phyloP scores from a whole-genome alignment of 2,888 invertebrate species.

The Cosmia pyralina region DNA sequence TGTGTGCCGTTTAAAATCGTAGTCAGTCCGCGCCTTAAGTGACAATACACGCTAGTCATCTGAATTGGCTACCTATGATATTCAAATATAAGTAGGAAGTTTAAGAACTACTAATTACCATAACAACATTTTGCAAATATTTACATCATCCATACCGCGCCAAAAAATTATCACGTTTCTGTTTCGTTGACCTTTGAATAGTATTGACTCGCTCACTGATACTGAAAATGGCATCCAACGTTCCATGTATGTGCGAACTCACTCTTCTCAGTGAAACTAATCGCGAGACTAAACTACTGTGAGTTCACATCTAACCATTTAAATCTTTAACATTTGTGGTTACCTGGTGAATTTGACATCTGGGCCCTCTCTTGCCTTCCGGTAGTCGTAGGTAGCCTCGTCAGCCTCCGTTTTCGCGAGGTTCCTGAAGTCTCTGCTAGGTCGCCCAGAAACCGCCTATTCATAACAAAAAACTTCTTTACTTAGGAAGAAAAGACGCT shows the following conservation, averaged over 20 bases:
- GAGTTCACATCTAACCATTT: not conserved
- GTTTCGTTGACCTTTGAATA: not conserved
- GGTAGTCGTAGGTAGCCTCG: not conserved
- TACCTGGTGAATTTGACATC: conserved; percentile 1
- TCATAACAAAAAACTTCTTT: not conserved
- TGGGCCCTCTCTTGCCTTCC: not conserved
- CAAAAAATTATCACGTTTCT: not conserved
- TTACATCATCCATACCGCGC: no score
- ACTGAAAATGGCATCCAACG: not conserved
- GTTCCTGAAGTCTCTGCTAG: conserved; percentile 1
- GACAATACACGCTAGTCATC: no score
- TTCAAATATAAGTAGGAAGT: no score
- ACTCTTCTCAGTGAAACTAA: not conserved
- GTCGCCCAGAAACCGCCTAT: not conserved
- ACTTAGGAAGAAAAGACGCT: not conserved
- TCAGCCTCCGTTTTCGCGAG: not conserved
- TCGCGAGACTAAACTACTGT: not conserved
- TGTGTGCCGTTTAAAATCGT: no score
- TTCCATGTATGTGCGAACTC: not conserved
- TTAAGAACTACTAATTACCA: no score
- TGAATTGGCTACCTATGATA: no score
- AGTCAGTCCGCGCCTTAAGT: no score
- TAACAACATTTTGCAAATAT: no score
- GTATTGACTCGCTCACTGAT: not conserved
- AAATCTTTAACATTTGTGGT: not conserved